A percentile compares a stretch with the other conserved stretches of the same genome.
Conservation (phyloP, 92 coral and sea anemone species). For the Actinostola sp. region DNA sequence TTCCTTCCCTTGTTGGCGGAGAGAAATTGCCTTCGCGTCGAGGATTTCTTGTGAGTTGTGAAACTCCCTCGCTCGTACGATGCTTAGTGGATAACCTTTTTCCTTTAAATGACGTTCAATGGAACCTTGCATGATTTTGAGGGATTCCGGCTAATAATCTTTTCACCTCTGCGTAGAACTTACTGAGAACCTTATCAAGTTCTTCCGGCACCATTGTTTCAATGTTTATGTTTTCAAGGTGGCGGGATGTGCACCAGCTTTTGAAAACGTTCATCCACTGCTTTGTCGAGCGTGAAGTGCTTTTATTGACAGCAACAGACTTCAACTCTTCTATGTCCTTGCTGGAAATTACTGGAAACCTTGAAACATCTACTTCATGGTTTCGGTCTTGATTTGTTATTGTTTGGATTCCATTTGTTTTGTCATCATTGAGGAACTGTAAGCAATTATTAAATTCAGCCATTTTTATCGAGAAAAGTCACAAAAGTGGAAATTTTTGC, state of each 20-base stretch:
- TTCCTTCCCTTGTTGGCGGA: conserved; percentile 33
- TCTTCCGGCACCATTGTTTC: background rate
- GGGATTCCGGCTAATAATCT: conserved; percentile 58
- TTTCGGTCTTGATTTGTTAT: too few relatives aligned
- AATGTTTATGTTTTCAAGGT: background rate
- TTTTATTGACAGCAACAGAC: conserved; percentile 20
- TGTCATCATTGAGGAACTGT: too few relatives aligned
- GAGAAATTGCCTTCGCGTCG: conserved; percentile 21
- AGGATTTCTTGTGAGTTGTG: conserved; percentile 33
- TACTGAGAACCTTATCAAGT: background rate
- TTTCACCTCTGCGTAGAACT: conserved; percentile 42
- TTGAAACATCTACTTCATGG: background rate
- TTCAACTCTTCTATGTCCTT: conserved; percentile 37
- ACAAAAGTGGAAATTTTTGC: too few relatives aligned
- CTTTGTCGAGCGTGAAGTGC: conserved; percentile 21
- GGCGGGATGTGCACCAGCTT: conserved; percentile 33
- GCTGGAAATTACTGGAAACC: conserved; percentile 33
- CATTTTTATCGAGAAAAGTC: too few relatives aligned
- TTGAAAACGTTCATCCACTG: conserved; percentile 38
- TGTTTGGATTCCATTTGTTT: too few relatives aligned
- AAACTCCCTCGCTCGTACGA: conserved; percentile 28
- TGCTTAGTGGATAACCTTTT: conserved; percentile 30
- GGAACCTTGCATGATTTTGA: conserved; percentile 44
- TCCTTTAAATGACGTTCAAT: conserved; percentile 36
- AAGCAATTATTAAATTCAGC: too few relatives aligned